phyloP scores from a whole-genome alignment of 2,797 vertebrate genomes.

The Chelonia mydas region DNA sequence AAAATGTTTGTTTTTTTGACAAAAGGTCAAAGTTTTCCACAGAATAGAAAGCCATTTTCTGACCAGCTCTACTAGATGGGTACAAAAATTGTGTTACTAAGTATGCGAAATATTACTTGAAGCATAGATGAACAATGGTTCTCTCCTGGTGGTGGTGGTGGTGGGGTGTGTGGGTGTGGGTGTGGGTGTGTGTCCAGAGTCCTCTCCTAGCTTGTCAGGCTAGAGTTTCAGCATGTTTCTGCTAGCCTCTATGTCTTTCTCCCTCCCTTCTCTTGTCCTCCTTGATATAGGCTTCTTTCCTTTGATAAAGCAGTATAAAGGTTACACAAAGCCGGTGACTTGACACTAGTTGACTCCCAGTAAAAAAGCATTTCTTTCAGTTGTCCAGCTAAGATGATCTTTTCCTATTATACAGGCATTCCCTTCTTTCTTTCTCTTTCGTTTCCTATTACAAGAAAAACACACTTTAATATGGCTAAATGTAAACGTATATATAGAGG shows the following conservation, averaged over 20 bases:
- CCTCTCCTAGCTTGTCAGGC: not conserved
- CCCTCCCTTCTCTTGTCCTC: not conserved
- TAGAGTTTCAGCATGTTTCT: not conserved
- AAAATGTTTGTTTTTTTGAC: too few relatives aligned
- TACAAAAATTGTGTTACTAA: not conserved
- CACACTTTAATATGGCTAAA: too few relatives aligned
- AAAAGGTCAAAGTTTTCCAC: not conserved
- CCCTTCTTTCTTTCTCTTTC: not conserved
- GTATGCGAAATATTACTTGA: not conserved
- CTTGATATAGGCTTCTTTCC: not conserved
- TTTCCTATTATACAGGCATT: not conserved
- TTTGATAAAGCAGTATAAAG: accelerated
- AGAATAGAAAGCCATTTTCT: not conserved
- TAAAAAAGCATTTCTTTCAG: not conserved
- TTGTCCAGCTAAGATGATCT: not conserved
- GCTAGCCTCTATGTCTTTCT: not conserved
- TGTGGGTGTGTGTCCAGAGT: not conserved
- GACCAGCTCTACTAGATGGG: not conserved
- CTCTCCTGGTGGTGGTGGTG: not conserved
- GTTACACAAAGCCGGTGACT: not conserved
- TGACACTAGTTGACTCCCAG: not conserved
- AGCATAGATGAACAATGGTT: accelerated
- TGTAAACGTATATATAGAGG: too few relatives aligned
- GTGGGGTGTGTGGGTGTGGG: too few relatives aligned
- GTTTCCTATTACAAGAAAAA: not conserved